Evolutionary conservation across 2,113 vertebrate genomes (phyloP).

Genomic region (Podocnemis expansa): DNA sequence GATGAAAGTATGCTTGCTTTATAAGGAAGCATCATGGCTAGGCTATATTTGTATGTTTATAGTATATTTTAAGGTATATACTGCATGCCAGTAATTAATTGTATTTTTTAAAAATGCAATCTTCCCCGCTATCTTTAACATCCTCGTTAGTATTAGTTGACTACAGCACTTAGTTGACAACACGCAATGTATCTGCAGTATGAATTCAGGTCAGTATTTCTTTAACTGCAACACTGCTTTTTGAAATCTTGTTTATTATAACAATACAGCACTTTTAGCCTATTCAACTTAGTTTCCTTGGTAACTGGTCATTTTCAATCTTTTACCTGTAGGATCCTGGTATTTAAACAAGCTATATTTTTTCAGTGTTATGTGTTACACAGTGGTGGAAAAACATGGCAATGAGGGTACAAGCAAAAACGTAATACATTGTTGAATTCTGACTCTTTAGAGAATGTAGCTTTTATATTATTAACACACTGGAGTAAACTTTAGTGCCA

Average conservation of each 20-base stretch:
- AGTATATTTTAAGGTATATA: neutral
- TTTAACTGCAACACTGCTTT: neutral
- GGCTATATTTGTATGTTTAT: neutral
- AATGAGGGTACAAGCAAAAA: neutral
- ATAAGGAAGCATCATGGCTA: neutral
- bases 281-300: neutral
- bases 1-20: neutral
- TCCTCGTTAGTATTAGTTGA: neutral
- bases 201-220: neutral
- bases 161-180: neutral
- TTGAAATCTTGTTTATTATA: neutral
- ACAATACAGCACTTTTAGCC: neutral
- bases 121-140: neutral
- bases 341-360: neutral
- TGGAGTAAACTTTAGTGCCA: neutral
- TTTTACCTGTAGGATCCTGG: neutral
- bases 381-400: neutral
- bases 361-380: neutral
- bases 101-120: neutral
- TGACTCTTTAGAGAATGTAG: neutral
- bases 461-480: neutral
- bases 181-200: neutral
- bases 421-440: neutral
- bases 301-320: neutral
- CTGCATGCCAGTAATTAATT: neutral